A percentile compares a stretch with the other conserved stretches of the same genome.
phyloP scores from a whole-genome alignment of 2,797 vertebrate species.

The Brachymystax lenok region DNA sequence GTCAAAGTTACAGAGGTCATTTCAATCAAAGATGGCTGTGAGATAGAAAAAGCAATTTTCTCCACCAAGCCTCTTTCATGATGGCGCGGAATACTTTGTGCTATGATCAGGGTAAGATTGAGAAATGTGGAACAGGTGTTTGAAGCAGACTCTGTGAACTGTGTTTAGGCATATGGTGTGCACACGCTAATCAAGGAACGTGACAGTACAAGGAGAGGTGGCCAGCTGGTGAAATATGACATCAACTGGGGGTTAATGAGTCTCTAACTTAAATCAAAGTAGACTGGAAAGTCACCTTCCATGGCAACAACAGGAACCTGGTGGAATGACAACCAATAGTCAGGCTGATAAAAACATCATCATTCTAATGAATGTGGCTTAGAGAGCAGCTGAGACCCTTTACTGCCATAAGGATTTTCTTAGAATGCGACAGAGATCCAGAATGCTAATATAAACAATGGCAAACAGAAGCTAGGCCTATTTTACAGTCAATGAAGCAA shows the following conservation, averaged over 20 bases:
- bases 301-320: not conserved
- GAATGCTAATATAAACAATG: no score
- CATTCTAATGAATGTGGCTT: not conserved
- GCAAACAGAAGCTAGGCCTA: no score
- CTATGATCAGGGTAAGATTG: constrained; percentile 14
- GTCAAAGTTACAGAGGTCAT: no score
- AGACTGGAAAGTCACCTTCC: not conserved
- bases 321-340: not conserved
- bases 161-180: constrained; percentile 9
- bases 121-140: constrained; percentile 26
- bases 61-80: not conserved
- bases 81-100: not conserved
- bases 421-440: no score
- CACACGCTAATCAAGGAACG: constrained; percentile 23
- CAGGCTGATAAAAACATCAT: not conserved
- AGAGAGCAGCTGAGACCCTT: no score
- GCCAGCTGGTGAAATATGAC: constrained; percentile 22
- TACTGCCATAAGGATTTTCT: no score
- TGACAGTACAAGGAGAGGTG: constrained; percentile 16
- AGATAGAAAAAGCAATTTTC: not conserved
- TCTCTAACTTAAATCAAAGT: not conserved
- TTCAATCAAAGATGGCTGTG: not conserved
- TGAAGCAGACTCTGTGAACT: constrained; percentile 19
- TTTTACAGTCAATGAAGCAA: not conserved
- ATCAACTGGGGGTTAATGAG: constrained; percentile 9